Evolutionary conservation across 2,888 invertebrate genomes (phyloP), one percentile per base, ranked within the genome.

Genomic region (Limnephilus marmoratus): DNA sequence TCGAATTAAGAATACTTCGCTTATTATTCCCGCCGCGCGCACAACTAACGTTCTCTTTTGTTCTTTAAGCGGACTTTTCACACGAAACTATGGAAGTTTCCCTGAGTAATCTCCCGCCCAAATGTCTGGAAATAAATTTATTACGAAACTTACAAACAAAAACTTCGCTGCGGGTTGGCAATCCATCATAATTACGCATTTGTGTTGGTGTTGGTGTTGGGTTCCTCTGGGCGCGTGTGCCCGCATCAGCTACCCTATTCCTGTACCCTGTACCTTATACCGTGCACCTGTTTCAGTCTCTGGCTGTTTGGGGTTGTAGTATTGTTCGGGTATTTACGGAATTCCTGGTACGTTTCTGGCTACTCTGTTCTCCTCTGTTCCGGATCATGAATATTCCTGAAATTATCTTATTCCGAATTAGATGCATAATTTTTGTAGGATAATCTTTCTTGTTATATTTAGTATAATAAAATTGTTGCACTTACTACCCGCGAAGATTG

Each of bases 81-180:
- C 90, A 53, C 91, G 87, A 91, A 91, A 93, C 91, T 91, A 90
- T 90, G 85, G 91, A 93, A 93, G 91, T 92, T 93, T 91, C 80
- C 90, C 24, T 49, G 85, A 91, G 90, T 85, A 91, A 91, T 92
- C 90, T 86, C 81, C 85, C 85, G 34, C 87, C 82, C 80, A 80
- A 92, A 92, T 86, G 90, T 92, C 92, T 90, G 68, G 68, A 92
- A 93, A 93, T 92, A 93, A 93, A 93, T 93, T 92, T 93, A 93
- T 92, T 85, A 89, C 90, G 49, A 92, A 93, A 92, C 91, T 93
- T 90, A 53, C 90, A 91, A 92, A 90, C 87, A 86, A 91, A 91
- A 91, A 90, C 80, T 92, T 92, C 85, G 49, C 53, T 80, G 88
- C 91, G 83, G 93, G 85, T 83, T 45, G 68, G 82, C 90, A 92